Conservation (phyloP, 2,113 vertebrate genomes). For the Grus americana region DNA sequence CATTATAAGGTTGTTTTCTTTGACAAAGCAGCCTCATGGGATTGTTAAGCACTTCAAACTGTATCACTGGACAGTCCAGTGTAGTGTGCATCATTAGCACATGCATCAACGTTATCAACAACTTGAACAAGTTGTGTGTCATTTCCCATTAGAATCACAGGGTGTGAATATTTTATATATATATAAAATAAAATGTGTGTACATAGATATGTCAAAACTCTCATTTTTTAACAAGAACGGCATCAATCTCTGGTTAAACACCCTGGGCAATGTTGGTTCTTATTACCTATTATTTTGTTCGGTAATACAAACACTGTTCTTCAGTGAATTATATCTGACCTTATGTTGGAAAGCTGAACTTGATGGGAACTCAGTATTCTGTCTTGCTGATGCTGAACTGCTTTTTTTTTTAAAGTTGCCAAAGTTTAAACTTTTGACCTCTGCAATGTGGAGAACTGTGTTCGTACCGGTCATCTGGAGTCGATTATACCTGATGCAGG, state of each 20-base stretch:
- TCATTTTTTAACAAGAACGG: not conserved
- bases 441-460: not conserved
- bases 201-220: not conserved
- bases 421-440: not conserved
- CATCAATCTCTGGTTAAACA: not conserved
- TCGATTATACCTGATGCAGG: not conserved
- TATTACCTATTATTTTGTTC: not conserved
- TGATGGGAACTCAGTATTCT: not conserved
- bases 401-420: not conserved
- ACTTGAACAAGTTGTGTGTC: not conserved
- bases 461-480: not conserved
- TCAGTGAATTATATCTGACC: not conserved
- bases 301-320: not conserved
- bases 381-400: not conserved
- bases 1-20: not conserved
- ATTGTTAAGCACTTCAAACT: not conserved
- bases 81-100: accelerated
- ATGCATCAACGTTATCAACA: accelerated
- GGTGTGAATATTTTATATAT: not conserved
- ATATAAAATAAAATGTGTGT: not conserved
- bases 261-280: not conserved
- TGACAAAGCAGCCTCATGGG: not conserved
- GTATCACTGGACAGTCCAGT: too few species aligned
- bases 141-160: not conserved
- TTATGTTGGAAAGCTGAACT: not conserved